Conservation (phyloP, 2,113 vertebrate genomes). For the Cichladusa arquata region DNA sequence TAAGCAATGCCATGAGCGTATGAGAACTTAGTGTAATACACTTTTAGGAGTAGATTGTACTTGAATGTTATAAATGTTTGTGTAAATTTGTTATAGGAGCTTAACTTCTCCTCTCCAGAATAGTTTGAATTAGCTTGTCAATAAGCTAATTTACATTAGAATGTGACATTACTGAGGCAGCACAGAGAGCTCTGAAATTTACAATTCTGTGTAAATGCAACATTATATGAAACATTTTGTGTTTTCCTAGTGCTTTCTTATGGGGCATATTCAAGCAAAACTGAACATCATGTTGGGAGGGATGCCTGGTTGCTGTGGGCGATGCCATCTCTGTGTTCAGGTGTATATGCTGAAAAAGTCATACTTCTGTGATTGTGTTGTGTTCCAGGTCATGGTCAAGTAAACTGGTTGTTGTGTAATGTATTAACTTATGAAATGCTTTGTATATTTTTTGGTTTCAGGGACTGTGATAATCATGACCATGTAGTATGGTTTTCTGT, state of each 20-base stretch:
- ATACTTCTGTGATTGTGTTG: not conserved
- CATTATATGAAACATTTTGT: accelerated
- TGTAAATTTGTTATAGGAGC: not conserved
- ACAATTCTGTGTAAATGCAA: not conserved
- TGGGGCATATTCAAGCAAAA: not conserved
- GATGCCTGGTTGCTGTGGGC: not conserved
- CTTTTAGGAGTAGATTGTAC: not conserved
- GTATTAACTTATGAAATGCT: accelerated
- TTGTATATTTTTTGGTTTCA: not conserved
- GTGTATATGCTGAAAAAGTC: not conserved
- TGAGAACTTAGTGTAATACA: not conserved
- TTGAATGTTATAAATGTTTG: not conserved
- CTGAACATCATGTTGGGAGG: not conserved
- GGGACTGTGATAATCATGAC: not conserved
- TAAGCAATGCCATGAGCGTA: not conserved
- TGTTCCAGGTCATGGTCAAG: not conserved
- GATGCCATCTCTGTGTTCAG: not conserved
- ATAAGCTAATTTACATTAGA: not conserved
- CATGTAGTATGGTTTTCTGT: accelerated
- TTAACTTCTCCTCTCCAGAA: not conserved
- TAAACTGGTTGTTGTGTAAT: not conserved
- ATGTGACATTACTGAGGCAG: not conserved
- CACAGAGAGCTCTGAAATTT: not conserved
- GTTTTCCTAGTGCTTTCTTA: not conserved
- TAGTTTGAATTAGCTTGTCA: not conserved